A percentile compares a stretch with the other conserved stretches of the same genome.
These are phyloP conservation scores for Melanotaenia duboulayi DNA, from an alignment of 2,113 vertebrate species.

Conservation along the genomic window DNA sequence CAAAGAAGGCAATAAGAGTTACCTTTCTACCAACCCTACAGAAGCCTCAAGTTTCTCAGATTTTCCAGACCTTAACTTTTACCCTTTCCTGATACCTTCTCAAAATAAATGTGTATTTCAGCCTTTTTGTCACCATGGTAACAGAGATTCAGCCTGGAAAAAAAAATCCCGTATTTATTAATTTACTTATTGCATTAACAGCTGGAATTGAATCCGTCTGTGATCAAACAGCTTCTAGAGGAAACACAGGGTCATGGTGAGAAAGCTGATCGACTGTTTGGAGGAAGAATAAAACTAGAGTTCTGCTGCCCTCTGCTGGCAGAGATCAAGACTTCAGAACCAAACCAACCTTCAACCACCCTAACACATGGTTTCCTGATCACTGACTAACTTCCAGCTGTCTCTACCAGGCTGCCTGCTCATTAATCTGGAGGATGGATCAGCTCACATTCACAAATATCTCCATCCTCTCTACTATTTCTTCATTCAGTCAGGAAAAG, in stretches of 20 bases:
- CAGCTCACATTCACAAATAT: not conserved
- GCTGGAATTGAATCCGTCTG: no score
- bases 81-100: no score
- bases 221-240: no score
- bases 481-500: not conserved
- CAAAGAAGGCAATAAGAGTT: no score
- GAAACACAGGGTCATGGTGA: not conserved
- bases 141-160: no score
- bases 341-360: not conserved
- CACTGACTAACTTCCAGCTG: conserved; percentile 9
- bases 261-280: not conserved
- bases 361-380: not conserved
- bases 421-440: conserved; percentile 20
- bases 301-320: conserved; percentile 48
- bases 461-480: not conserved
- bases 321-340: not conserved
- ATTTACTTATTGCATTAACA: no score
- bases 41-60: no score
- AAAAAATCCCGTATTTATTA: no score
- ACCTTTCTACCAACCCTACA: no score
- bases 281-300: not conserved
- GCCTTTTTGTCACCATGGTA: no score
- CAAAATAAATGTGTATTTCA: no score
- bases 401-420: conserved; percentile 18
- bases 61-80: no score